Evolutionary conservation across 2,113 vertebrate genomes (phyloP).

Genomic region (Thymallus thymallus): DNA sequence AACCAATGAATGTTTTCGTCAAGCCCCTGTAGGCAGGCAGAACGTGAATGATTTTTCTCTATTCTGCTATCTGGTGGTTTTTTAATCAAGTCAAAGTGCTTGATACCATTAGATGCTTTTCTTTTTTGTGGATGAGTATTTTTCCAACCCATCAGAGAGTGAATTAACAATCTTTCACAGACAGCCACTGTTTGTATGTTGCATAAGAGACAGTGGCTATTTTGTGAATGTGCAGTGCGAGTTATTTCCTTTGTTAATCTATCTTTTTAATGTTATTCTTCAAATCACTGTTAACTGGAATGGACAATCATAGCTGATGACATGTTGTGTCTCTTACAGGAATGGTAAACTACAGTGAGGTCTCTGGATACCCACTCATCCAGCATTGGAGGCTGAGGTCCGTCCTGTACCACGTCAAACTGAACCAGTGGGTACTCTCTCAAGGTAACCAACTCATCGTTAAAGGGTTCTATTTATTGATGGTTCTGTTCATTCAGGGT

Average conservation of each 20-base stretch:
- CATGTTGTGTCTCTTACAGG: slow-evolving; percentile 40
- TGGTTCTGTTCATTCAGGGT: too few relatives aligned
- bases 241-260: neutral
- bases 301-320: neutral
- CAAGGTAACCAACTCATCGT: slow-evolving; percentile 79
- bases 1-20: neutral
- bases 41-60: neutral
- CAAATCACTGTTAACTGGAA: neutral
- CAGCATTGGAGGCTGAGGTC: slow-evolving; percentile 96
- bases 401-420: slow-evolving; percentile 90
- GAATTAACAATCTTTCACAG: too few relatives aligned
- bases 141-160: too few relatives aligned
- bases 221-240: neutral
- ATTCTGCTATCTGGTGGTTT: neutral
- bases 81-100: neutral
- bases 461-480: too few relatives aligned
- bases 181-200: too few relatives aligned
- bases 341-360: slow-evolving; percentile 99
- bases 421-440: slow-evolving; percentile 89
- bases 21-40: neutral
- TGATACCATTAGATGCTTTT: neutral
- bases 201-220: neutral
- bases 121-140: too few relatives aligned
- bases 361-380: slow-evolving; percentile 90
- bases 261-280: neutral